Percentiles rank a stretch among this genome's conserved stretches.
Evolutionary conservation across 2,797 vertebrate species (phyloP).

Genomic region (Cuculus canorus): DNA sequence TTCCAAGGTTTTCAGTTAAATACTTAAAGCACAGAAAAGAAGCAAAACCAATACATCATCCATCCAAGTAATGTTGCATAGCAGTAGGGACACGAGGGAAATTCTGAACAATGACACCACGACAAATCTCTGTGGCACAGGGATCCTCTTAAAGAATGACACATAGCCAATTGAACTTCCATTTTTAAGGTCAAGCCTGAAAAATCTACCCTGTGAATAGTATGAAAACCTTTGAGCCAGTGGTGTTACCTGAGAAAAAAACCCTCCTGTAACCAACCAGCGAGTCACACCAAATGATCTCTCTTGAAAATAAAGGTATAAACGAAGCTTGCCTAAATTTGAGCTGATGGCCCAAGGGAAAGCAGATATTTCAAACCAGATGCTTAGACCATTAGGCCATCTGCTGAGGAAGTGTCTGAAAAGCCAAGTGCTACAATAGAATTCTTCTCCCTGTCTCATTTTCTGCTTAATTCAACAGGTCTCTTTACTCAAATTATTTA

Average conservation of each 20-base stretch:
- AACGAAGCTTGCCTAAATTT: constrained; percentile 26
- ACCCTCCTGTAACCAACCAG: neutral
- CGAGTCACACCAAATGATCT: neutral
- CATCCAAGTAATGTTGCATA: neutral
- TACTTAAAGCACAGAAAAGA: neutral
- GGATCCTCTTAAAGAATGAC: neutral
- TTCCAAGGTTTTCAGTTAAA: neutral
- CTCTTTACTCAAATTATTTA: neutral
- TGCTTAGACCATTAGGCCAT: constrained; percentile 62
- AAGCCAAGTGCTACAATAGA: constrained; percentile 3
- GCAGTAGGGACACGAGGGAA: neutral
- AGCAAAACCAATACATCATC: neutral
- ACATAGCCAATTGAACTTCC: neutral
- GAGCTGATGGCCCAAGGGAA: constrained; percentile 47
- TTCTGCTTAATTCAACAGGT: neutral
- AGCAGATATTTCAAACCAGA: constrained; percentile 59
- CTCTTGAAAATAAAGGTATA: constrained; percentile 46
- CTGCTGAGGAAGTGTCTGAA: constrained; percentile 31
- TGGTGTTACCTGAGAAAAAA: neutral
- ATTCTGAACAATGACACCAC: neutral
- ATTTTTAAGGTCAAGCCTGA: neutral
- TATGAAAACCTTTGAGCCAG: neutral
- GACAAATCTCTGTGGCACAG: neutral
- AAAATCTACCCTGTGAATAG: neutral
- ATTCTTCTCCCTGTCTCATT: neutral